Evolutionary conservation across 2,113 vertebrate species (phyloP), one percentile per base, ranked within the genome.

Genomic region (Sapajus apella): DNA sequence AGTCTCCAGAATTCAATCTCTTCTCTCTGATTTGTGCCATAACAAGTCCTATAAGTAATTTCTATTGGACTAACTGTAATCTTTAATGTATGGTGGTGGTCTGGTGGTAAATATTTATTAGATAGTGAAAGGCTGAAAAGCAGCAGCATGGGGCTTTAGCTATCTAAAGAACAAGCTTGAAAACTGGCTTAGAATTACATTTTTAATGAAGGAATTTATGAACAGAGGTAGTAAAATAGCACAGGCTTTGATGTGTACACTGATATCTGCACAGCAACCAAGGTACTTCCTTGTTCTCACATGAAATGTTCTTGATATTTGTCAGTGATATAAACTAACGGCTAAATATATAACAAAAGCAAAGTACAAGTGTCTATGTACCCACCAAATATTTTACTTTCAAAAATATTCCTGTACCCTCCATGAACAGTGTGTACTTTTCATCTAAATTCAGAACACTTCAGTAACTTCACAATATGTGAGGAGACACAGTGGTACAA

Each of bases 371-470:
- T 16, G 95, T 95, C 83, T 97, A 89, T 84, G 81, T 95, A n/a
- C 66, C 16, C 76, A 96, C 76, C 87, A 90, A 92, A 85, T 66
- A 70, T 79, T 87, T 96, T 55, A 89, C 72, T 95, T 85, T 66
- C 80, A 87, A 81, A 91, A 93, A 82, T 97, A 95, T 45, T 85
- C 81, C 76, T 95, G 91, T 73, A 27, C 18, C 90, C 80, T 77
- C 61, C 56, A 1, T 66, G 95, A 97, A 97, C 95, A 96, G 66
- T 81, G 37, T 94, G 97, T 97, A 52, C 96, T 97, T 94, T 85
- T 55, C 76, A 88, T 73, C 84, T 90, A 82, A 73, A 97, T 87
- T 77, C 37, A 45, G 93, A 96, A 95, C 76, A 82, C 40, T 94
- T 94, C 14, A 35, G 56, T 92, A n/a, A 83, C 58, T 87, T 93